Base-by-base conservation (phyloP, 1,140 invertebrate genomes). In the Carcinoscorpius rotundicauda region DNA sequence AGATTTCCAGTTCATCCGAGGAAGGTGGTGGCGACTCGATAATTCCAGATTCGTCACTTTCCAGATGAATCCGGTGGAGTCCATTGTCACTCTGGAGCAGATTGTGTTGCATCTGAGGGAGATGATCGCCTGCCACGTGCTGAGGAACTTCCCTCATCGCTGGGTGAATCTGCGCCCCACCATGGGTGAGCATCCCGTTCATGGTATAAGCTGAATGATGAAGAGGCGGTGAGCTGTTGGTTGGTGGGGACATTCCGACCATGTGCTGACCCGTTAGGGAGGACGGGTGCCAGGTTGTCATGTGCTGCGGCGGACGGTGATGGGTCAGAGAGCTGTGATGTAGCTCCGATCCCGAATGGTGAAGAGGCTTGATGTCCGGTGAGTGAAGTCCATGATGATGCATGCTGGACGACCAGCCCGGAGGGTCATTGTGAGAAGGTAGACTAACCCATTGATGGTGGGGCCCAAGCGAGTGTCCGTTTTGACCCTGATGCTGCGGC, bases 1-100 rank as follows among this genome's bases (percentile, higher is more conserved):
- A 99, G 61, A 92, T 90, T 80, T 99, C 97, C 69, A 99, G 83
- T 78, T 99, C 96, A 77, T 98, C 96, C 58, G 91, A 95, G 11
- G 92, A 96, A 63, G 93, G 93, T 53, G 91, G 87, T 77, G 95
- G 91, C 75, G 96, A 70, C 61, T 73, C 72, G 52, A 66, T 68
- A 6, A 65, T 68, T 49, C 60, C 56, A 29, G 29, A 29, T 29
- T 29, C 29, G 29, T 29, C 29, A 8, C 66, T 63, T 29, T 71
- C 72, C 56, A 65, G 64, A 66, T 73, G 67, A 52, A 64, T 66
- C 62, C 73, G 70, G 51, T 71, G 70, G 63, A 72, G 71, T 55
- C 84, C 83, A 63, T 85, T 87, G 75, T 84, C 86, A 67, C 85
- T 84, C 4, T 74, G 73, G 70, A 88, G 87, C 71, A 86, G 82